phyloP scores from a whole-genome alignment of 2,888 invertebrate genomes.

The Drosophila infuscata region DNA sequence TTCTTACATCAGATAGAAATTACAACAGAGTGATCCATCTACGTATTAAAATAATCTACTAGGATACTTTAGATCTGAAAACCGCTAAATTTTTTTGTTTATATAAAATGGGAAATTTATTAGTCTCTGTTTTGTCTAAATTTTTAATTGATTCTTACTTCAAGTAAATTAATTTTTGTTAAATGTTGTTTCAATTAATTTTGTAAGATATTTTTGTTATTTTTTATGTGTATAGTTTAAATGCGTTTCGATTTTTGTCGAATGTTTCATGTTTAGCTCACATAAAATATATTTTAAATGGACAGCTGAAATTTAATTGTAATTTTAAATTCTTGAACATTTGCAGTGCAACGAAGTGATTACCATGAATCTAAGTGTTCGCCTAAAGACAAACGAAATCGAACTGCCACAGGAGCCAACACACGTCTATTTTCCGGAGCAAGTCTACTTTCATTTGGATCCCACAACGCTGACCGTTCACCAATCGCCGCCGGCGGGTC shows the following conservation, averaged over 20 bases:
- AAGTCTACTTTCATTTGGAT: constrained; percentile 78
- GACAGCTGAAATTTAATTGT: constrained; percentile 17
- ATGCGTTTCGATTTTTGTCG: constrained; percentile 40
- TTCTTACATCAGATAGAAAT: not conserved
- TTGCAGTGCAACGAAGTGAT: constrained; percentile 85
- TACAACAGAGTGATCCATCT: not conserved
- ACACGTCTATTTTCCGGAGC: constrained; percentile 75
- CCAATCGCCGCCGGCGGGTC: constrained; percentile 60
- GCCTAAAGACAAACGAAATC: constrained; percentile 85
- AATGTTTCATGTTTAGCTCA: constrained; percentile 54
- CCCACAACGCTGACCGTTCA: constrained; percentile 68
- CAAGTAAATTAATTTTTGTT: not conserved
- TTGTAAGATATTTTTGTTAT: constrained; percentile 13
- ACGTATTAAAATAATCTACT: not conserved
- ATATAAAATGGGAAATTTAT: not conserved
- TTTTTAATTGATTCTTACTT: not conserved
- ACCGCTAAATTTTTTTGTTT: not conserved
- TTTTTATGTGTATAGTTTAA: constrained; percentile 48
- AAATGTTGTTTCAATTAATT: not conserved
- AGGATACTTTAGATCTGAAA: not conserved
- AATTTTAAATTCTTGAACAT: constrained; percentile 18
- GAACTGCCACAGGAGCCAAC: constrained; percentile 83
- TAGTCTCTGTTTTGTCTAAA: not conserved
- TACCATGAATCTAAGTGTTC: constrained; percentile 85
- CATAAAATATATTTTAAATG: constrained; percentile 6